Base-by-base conservation (phyloP, 2,888 invertebrate genomes). In the Drosophila nigricruria region DNA sequence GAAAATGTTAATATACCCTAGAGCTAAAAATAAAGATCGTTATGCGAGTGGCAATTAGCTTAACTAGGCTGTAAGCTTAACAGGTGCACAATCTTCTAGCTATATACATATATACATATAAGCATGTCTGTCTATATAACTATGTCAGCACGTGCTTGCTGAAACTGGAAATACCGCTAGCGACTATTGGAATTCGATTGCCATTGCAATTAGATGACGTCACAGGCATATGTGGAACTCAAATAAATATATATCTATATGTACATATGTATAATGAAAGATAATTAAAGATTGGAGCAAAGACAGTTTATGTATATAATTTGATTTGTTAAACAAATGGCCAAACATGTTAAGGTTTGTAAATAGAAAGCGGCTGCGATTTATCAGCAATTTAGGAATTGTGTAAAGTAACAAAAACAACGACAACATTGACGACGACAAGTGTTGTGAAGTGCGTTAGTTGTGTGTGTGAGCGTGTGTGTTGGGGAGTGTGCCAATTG, bases 311-410 rank as follows among this genome's bases (percentile, higher is more conserved):
- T 64, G 56, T 60, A 52, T 49, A 23, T 45, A 73, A 58, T 59
- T 30, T 36, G 40, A 71, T 50, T 56, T 58, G 60, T 43, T 70
- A 58, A 40, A 30, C 25, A 66, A 34, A 42, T 49, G 40, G 57
- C 58, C 47, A 76, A 52, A 45, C 58, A 30, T 79, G 50, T 63
- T 67, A 54, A 54, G 53, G 59, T 47, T 71, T 81, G 85, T 74
- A 61, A 76, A 57, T 88, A 82, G 82, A 82, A 88, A 82, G 82
- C 69, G 69, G 60, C 70, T 70, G 64, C 69, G 87, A 83, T 87
- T 87, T 81, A 84, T 84, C 82, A 84, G 66, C 72, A 74, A 78
- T 73, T 79, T 68, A 67, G 59, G 65, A 67, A 65, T 79, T 84
- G 85, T 85, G 85, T 88, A 82, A 88, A 82, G 49, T 52, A 81